A percentile compares a stretch with the other conserved stretches of the same genome.
Conservation (phyloP, 92 coral and sea anemone species). For the Heliopora coerulea region DNA sequence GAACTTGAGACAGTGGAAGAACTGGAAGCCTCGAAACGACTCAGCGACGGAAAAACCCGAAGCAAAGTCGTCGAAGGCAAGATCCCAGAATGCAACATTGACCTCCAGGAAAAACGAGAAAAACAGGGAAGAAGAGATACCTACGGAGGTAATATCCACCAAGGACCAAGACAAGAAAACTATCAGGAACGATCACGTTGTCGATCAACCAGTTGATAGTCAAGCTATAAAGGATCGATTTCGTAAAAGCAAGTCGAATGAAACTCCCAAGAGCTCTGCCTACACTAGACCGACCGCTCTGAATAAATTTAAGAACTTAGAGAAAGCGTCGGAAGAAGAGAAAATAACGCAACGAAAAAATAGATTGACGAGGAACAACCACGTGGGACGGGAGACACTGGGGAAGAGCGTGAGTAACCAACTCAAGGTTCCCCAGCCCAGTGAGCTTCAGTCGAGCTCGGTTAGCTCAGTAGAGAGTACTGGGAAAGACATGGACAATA, state of each 20-base stretch:
- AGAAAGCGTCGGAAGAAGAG: slow-evolving; percentile 24
- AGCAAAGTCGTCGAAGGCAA: neutral
- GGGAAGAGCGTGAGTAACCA: slow-evolving; percentile 82
- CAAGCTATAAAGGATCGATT: neutral
- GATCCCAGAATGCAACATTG: slow-evolving; percentile 5
- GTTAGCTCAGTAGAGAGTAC: slow-evolving; percentile 30
- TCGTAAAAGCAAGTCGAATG: neutral
- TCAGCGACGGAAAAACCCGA: slow-evolving; percentile 2
- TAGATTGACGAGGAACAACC: neutral
- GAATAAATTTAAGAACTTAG: slow-evolving; percentile 40
- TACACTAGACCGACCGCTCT: slow-evolving; percentile 20
- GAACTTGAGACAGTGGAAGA: slow-evolving; percentile 31
- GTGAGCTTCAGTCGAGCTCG: slow-evolving; percentile 43
- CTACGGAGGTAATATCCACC: slow-evolving; percentile 10
- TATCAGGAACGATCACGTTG: neutral
- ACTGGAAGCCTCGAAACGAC: slow-evolving; percentile 17
- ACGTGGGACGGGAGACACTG: neutral
- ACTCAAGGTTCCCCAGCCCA: slow-evolving; percentile 56
- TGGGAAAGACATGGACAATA: slow-evolving; percentile 20
- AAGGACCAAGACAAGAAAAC: slow-evolving; percentile 1
- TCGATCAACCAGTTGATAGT: neutral
- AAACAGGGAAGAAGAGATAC: slow-evolving; percentile 1
- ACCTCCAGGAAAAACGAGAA: slow-evolving; percentile 14
- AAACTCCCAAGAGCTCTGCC: slow-evolving; percentile 26
- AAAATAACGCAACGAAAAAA: slow-evolving; percentile 11